A percentile compares a stretch with the other conserved stretches of the same genome.
These are phyloP conservation scores for Chaetodon trifasciatus DNA, from an alignment of 2,797 vertebrate genomes.

Conservation along the genomic window DNA sequence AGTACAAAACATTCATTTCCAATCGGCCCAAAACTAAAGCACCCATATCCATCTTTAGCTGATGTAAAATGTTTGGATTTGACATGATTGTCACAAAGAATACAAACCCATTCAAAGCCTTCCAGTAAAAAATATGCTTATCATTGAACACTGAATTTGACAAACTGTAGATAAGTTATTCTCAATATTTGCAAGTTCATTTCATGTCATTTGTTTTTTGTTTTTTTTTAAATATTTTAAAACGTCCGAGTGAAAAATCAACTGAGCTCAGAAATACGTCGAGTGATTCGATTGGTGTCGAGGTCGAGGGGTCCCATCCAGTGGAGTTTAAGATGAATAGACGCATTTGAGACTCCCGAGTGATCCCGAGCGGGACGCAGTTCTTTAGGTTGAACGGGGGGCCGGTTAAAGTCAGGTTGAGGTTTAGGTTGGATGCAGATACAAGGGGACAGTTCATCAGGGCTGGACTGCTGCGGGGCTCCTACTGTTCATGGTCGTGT, in stretches of 20 bases:
- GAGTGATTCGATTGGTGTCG: constrained; percentile 25
- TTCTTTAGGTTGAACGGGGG: constrained; percentile 33
- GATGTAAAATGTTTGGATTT: constrained; percentile 62
- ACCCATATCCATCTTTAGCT: constrained; percentile 31
- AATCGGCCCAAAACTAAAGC: constrained; percentile 48
- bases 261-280: constrained; percentile 50
- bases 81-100: constrained; percentile 80
- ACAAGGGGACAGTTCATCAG: constrained; percentile 42
- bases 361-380: constrained; percentile 36
- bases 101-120: constrained; percentile 67
- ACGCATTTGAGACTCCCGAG: constrained; percentile 38
- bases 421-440: constrained; percentile 28
- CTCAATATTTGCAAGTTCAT: constrained; percentile 53
- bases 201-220: constrained; percentile 25
- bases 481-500: constrained; percentile 52
- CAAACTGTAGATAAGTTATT: constrained; percentile 54
- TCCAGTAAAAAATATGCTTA: constrained; percentile 70
- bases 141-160: constrained; percentile 63
- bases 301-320: constrained; percentile 62
- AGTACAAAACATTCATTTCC: constrained; percentile 70
- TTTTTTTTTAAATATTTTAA: constrained; percentile 11
- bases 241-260: constrained; percentile 48
- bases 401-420: constrained; percentile 26
- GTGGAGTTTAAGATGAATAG: constrained; percentile 39
- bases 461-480: constrained; percentile 59